Evolutionary conservation across 2,113 vertebrate species (phyloP).

Genomic region (Vulpes ferrilata): DNA sequence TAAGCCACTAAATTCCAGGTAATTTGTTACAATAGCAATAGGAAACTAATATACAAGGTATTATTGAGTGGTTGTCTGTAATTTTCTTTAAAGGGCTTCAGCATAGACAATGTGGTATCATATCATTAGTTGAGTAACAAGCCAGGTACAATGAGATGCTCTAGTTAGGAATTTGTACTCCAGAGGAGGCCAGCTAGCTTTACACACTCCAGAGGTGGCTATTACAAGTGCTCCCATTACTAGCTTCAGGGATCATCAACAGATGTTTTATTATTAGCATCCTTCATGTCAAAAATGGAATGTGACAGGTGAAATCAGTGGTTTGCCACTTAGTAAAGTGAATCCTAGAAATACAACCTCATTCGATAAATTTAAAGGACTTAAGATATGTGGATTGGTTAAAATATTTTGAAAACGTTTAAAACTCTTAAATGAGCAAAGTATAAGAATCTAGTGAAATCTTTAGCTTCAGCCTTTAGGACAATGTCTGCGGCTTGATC

Average conservation of each 20-base stretch:
- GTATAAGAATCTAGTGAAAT: not conserved
- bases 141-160: not conserved
- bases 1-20: not conserved
- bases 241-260: not conserved
- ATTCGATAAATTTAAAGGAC: not conserved
- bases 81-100: slow-evolving; percentile 23
- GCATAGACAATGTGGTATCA: not conserved
- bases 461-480: not conserved
- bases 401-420: not conserved
- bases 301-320: not conserved
- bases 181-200: not conserved
- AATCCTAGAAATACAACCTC: not conserved
- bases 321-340: not conserved
- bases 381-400: not conserved
- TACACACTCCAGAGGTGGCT: not conserved
- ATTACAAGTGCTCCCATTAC: not conserved
- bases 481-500: not conserved
- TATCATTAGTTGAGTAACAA: not conserved
- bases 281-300: not conserved
- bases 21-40: not conserved
- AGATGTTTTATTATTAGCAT: slow-evolving; percentile 22
- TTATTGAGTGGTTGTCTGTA: not conserved
- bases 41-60: not conserved
- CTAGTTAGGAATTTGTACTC: not conserved
- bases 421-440: not conserved